These are phyloP conservation scores for Sebastes alutus DNA, from an alignment of 2,797 vertebrate genomes.

Conservation along the genomic window DNA sequence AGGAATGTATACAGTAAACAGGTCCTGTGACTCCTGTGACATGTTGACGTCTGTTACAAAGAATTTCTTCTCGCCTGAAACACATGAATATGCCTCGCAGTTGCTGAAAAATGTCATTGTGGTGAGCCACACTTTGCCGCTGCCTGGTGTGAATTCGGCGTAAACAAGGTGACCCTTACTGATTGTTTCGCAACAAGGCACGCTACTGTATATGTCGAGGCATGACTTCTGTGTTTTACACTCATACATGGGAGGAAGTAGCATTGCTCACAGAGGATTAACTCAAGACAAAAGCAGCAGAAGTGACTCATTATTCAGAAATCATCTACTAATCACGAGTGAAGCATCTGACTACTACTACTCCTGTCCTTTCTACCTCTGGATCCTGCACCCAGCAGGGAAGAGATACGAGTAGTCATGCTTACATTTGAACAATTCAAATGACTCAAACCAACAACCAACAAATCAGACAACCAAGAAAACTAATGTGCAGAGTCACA, in stretches of 20 bases:
- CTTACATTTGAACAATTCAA: neutral
- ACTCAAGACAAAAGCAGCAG: neutral
- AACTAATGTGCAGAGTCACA: neutral
- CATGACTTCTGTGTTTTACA: neutral
- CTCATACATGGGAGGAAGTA: neutral
- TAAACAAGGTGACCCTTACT: neutral
- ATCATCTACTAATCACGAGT: neutral
- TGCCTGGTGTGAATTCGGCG: too few relatives aligned
- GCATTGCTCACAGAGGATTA: too few relatives aligned
- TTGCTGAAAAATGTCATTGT: too few relatives aligned
- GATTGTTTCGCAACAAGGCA: neutral
- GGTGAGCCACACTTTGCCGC: too few relatives aligned
- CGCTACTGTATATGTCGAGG: neutral
- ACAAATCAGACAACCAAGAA: neutral
- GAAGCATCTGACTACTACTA: neutral
- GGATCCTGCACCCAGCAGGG: neutral
- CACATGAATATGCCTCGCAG: too few relatives aligned
- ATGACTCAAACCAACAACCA: neutral
- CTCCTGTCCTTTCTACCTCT: neutral
- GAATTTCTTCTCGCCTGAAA: too few relatives aligned
- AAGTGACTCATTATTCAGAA: neutral
- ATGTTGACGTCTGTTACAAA: too few relatives aligned
- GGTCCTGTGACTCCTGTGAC: neutral
- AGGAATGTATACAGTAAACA: too few relatives aligned
- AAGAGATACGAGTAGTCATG: neutral